Evolutionary conservation across 35 echinoderm and acorn worm genomes (phyloP).

Genomic region (Holothuria glaberrima): DNA sequence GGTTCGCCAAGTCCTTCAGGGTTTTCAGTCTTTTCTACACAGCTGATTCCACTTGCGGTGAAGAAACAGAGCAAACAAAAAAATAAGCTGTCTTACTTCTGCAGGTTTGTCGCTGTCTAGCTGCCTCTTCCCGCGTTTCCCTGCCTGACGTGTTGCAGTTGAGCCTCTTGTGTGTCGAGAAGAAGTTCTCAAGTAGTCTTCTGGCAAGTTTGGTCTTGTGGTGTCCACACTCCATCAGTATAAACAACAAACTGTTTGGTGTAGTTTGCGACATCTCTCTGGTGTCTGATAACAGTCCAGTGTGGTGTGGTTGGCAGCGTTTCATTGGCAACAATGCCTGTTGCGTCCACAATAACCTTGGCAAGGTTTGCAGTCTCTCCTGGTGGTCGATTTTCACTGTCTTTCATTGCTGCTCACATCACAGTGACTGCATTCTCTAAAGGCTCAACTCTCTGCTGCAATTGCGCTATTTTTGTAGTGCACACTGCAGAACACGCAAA

Average conservation of each 20-base stretch:
- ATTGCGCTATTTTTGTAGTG: not conserved
- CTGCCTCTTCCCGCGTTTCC: not conserved
- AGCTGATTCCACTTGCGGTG: not conserved
- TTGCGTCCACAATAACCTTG: not conserved
- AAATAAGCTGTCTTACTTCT: not conserved
- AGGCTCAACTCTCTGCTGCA: not conserved
- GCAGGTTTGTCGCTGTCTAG: not conserved
- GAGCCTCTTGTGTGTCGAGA: not conserved
- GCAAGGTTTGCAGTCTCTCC: not conserved
- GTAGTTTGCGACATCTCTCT: not conserved
- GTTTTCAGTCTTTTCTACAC: not conserved
- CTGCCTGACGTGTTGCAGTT: not conserved
- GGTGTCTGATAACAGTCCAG: not conserved
- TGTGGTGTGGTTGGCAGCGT: not conserved
- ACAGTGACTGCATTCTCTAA: not conserved
- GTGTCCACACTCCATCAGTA: not conserved
- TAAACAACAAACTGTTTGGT: not conserved
- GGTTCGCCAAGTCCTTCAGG: not conserved
- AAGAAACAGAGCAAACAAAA: not conserved
- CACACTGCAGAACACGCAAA: not conserved
- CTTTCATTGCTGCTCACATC: not conserved
- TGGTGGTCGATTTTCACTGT: no score
- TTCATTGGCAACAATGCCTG: not conserved
- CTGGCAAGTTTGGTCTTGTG: not conserved
- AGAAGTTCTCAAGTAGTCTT: not conserved